These are phyloP conservation scores for Paramormyrops kingsleyae DNA, from an alignment of 2,113 vertebrate genomes.

Conservation along the genomic window DNA sequence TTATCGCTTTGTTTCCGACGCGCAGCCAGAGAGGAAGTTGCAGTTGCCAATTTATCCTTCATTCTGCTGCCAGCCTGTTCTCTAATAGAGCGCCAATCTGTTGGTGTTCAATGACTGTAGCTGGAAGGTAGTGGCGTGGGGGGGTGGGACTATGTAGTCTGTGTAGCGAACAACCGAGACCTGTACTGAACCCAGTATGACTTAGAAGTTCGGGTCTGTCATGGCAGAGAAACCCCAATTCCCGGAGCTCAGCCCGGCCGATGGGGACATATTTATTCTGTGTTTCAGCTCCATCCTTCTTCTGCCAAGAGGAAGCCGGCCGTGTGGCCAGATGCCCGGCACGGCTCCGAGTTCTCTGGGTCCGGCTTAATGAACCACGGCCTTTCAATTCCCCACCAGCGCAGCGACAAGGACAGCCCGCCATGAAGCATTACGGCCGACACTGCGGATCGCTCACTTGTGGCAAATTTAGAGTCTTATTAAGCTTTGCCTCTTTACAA, in stretches of 20 bases:
- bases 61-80: neutral
- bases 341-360: neutral
- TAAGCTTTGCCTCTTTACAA: neutral
- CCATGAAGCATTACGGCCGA: neutral
- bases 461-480: neutral
- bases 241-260: neutral
- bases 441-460: neutral
- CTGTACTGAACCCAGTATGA: neutral
- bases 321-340: neutral
- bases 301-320: neutral
- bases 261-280: neutral
- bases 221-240: neutral
- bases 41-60: neutral
- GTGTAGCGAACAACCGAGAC: neutral
- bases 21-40: neutral
- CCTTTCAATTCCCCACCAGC: neutral
- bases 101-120: neutral
- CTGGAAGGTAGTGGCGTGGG: neutral
- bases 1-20: neutral
- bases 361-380: neutral
- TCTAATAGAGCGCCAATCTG: neutral
- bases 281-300: neutral
- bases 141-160: neutral
- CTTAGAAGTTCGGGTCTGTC: neutral
- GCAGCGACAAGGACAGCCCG: neutral